Percentiles rank a stretch among this genome's conserved stretches.
Evolutionary conservation across 2,113 vertebrate species (phyloP).

Genomic region (Furnarius figulus): DNA sequence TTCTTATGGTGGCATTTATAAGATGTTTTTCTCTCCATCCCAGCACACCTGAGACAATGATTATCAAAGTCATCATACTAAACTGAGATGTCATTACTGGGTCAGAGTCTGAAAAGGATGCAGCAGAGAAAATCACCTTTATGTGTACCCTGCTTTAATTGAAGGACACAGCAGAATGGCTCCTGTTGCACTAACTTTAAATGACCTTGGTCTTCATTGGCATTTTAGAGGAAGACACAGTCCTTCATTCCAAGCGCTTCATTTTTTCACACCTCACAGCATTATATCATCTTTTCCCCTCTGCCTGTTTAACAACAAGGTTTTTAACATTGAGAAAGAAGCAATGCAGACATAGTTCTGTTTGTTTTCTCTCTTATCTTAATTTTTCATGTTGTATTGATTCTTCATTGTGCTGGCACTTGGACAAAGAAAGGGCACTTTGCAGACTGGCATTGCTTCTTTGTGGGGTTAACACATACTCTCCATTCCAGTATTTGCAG

Average conservation of each 20-base stretch:
- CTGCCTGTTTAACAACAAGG: background rate
- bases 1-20: background rate
- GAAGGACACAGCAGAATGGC: background rate
- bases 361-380: background rate
- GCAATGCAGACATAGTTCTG: background rate
- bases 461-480: background rate
- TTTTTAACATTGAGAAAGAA: background rate
- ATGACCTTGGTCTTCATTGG: background rate
- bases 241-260: background rate
- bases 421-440: background rate
- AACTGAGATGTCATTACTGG: background rate
- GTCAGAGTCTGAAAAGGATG: background rate
- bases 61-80: background rate
- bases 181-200: background rate
- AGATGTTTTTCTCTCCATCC: background rate
- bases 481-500: background rate
- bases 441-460: background rate
- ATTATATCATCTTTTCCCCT: background rate
- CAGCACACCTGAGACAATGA: background rate
- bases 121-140: background rate
- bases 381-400: background rate
- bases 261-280: background rate
- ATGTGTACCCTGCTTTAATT: background rate
- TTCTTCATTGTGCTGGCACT: background rate
- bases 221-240: background rate